Evolutionary conservation across 37 sponge, comb jelly and placozoan genomes (phyloP), one percentile per base, ranked within the genome.

Genomic region (Ianthella basta): DNA sequence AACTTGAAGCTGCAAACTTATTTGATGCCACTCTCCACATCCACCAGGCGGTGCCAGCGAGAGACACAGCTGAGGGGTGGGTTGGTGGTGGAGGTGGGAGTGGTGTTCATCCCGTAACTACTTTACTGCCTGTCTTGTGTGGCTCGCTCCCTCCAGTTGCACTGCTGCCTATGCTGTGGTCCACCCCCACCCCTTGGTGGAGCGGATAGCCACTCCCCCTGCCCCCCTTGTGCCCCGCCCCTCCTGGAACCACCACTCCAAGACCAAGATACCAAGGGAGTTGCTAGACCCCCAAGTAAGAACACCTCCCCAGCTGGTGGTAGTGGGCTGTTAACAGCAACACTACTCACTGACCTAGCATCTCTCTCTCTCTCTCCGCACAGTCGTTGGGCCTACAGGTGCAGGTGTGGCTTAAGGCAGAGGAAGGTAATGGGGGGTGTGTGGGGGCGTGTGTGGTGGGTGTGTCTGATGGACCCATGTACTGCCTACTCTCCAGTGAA

Each of bases 111-210:
- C n/a, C 12, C 8, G 63, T 12, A 61, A 12, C 63, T 10, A 25
- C 13, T 27, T 27, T 10, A 61, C 27, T 61, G 25, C 8, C 63
- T 61, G 63, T 12, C 15, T 56, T 18, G 16, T 72, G 39, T 33
- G 23, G 6, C 40, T 15, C 21, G 2, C 40, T 34, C 37, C 12
- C 74, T 38, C 37, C 74, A 34, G 40, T 10, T 39, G 4, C 10
- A 13, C 87, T 2, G 59, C 64, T 86, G 64, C 81, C 0, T 94
- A 90, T 64, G 91, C 90, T 34, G 88, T 80, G 14, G 30, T 83
- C 13, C 94, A 90, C 39, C 88, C 89, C 36, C 94, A 94, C 70
- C 88, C 91, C 63, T 73, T 23, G 24, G 80, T 88, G 35, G 86
- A 87, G 27, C 82, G 73, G 33, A 63, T 94, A 4, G 53, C 59